Evolutionary conservation across 2,113 vertebrate genomes (phyloP).

Genomic region (Dendrocopos noguchii): DNA sequence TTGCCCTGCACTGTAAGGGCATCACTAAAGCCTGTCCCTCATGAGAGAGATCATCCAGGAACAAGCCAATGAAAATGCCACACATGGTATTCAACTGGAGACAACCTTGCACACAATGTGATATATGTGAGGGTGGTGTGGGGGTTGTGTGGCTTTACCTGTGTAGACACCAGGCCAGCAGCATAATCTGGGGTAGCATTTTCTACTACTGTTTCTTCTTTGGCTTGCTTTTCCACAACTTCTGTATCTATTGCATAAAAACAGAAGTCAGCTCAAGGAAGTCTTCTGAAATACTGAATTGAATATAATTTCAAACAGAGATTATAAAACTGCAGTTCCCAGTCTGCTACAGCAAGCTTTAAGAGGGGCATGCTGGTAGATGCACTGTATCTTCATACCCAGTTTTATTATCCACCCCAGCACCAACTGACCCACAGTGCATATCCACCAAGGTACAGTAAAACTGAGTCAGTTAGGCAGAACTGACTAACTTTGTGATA

Average conservation of each 20-base stretch:
- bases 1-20: too few relatives aligned
- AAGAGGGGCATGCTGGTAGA: not conserved
- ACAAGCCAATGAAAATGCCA: not conserved
- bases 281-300: not conserved
- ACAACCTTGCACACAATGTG: not conserved
- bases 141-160: slow-evolving; percentile 75
- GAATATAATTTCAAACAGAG: not conserved
- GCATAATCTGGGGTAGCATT: slow-evolving; percentile 97
- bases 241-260: slow-evolving; percentile 82
- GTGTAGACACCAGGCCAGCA: slow-evolving; percentile 94
- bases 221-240: slow-evolving; percentile 90
- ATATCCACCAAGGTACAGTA: not conserved
- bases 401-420: not conserved
- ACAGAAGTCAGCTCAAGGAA: not conserved
- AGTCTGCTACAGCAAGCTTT: not conserved
- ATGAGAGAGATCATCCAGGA: not conserved
- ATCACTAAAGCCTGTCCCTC: too few relatives aligned
- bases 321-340: not conserved
- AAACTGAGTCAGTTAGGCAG: not conserved
- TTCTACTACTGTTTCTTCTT: slow-evolving; percentile 94
- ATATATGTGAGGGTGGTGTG: not conserved
- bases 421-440: not conserved
- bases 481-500: not conserved
- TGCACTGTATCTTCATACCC: not conserved
- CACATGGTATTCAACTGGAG: not conserved